Conservation (phyloP, 2,113 vertebrate genomes). For the Perognathus longimembris region DNA sequence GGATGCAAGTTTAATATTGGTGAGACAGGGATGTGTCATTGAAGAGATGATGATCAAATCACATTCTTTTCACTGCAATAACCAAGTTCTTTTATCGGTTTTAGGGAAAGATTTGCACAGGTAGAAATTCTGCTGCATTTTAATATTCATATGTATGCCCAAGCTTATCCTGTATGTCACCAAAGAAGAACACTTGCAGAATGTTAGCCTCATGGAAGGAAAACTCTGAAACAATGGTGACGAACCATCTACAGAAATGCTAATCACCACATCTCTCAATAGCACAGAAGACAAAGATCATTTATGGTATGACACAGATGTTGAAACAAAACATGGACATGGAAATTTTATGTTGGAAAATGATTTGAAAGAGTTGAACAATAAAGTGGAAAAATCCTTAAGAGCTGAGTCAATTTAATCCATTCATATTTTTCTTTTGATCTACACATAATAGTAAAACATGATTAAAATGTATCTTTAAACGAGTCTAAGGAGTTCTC, state of each 20-base stretch:
- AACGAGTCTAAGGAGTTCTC: conserved; percentile 37
- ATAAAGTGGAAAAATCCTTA: conserved; percentile 46
- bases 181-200: not conserved
- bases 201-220: conserved; percentile 1
- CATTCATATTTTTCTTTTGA: conserved; percentile 43
- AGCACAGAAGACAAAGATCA: not conserved
- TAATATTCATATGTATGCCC: not conserved
- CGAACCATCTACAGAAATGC: not conserved
- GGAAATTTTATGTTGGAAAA: conserved; percentile 39
- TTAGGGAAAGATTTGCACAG: conserved; percentile 29
- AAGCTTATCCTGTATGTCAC: not conserved
- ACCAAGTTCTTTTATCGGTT: not conserved
- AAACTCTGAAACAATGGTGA: not conserved
- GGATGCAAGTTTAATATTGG: conserved; percentile 26
- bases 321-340: not conserved
- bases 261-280: not conserved
- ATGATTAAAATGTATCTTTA: conserved; percentile 47
- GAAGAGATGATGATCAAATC: conserved; percentile 35
- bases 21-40: conserved; percentile 8
- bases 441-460: not conserved
- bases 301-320: not conserved
- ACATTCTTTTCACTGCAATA: not conserved
- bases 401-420: not conserved
- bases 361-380: conserved; percentile 18
- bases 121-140: conserved; percentile 21